phyloP scores from a whole-genome alignment of 2,888 invertebrate genomes.

The Noctuana brunneofusca region DNA sequence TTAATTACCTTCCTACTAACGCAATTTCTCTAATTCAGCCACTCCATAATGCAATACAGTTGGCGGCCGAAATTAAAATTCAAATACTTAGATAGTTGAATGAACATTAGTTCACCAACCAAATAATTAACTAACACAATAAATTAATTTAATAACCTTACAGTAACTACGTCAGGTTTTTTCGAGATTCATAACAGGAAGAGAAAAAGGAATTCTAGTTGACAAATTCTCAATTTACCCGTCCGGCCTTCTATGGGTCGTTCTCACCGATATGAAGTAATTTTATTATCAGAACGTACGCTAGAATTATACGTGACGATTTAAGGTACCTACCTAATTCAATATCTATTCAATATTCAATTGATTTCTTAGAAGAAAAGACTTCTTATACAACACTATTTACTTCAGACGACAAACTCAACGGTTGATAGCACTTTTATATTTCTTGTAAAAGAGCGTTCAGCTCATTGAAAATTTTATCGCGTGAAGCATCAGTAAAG shows the following conservation, averaged over 20 bases:
- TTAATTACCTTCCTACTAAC: slow-evolving; percentile 24
- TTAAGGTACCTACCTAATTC: too few relatives aligned
- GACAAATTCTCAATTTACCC: too few relatives aligned
- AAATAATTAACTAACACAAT: background rate
- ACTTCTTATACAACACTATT: slow-evolving; percentile 11
- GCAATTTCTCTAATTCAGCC: slow-evolving; percentile 31
- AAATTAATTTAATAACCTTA: background rate
- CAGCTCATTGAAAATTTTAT: slow-evolving; percentile 35
- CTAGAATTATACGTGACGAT: too few relatives aligned
- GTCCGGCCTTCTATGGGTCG: too few relatives aligned
- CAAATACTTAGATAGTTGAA: slow-evolving; percentile 29
- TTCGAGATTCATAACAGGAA: too few relatives aligned
- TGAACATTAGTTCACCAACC: slow-evolving; percentile 25
- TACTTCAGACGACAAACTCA: slow-evolving; percentile 12
- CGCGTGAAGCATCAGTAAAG: slow-evolving; percentile 34
- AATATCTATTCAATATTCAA: too few relatives aligned
- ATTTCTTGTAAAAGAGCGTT: slow-evolving; percentile 33
- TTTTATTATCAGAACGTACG: too few relatives aligned
- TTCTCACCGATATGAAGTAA: too few relatives aligned
- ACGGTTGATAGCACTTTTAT: slow-evolving; percentile 26
- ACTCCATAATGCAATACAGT: slow-evolving; percentile 30
- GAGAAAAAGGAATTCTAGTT: too few relatives aligned
- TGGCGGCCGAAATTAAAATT: slow-evolving; percentile 29
- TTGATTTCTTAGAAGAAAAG: background rate
- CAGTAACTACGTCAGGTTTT: too few relatives aligned